Evolutionary conservation across 2,113 vertebrate species (phyloP).

Genomic region (Cyprinodon variegatus): DNA sequence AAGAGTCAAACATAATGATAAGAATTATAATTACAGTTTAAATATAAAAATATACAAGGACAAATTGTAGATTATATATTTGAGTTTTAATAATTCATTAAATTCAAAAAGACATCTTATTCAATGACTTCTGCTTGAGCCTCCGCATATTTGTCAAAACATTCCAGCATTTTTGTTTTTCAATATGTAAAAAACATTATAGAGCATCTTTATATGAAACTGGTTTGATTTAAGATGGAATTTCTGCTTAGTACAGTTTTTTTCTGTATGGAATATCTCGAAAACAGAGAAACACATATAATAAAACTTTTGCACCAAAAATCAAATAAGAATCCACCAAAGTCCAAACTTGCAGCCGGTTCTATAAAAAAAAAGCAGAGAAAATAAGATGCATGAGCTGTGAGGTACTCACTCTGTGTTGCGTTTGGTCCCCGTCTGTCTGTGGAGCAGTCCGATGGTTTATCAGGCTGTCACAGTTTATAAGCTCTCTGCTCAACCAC

Average conservation of each 20-base stretch:
- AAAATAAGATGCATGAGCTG: background rate
- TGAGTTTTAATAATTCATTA: background rate
- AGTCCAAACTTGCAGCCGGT: background rate
- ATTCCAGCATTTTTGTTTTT: background rate
- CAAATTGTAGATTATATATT: background rate
- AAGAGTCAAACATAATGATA: too few relatives aligned
- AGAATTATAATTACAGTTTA: background rate
- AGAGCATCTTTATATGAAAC: background rate
- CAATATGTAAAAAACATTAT: background rate
- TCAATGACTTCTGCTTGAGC: background rate
- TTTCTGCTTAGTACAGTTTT: too few relatives aligned
- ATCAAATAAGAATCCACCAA: background rate
- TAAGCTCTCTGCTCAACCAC: slow-evolving; percentile 75
- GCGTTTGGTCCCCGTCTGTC: slow-evolving; percentile 54
- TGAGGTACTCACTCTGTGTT: slow-evolving; percentile 61
- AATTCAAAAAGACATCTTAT: background rate
- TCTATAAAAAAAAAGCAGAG: background rate
- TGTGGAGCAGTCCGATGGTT: slow-evolving; percentile 54
- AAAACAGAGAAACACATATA: background rate
- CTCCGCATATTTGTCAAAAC: background rate
- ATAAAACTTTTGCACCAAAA: background rate
- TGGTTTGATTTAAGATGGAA: background rate
- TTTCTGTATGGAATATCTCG: background rate
- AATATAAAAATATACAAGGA: background rate
- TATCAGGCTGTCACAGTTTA: slow-evolving; percentile 74